phyloP scores from a whole-genome alignment of 2,113 vertebrate genomes.

The Smithornis capensis region DNA sequence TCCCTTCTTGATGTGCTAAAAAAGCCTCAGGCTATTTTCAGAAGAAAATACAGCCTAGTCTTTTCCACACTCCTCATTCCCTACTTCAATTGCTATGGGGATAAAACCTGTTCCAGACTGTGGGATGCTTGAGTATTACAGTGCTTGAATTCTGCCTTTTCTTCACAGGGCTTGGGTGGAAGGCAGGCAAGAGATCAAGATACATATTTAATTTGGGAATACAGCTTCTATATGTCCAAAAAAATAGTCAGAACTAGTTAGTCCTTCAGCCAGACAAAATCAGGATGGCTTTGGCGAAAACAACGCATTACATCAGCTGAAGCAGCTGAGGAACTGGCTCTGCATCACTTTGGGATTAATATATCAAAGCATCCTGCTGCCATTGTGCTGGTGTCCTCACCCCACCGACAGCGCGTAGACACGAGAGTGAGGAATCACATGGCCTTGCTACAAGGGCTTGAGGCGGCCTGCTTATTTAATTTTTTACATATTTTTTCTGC shows the following conservation, averaged over 20 bases:
- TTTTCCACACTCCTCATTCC: neutral
- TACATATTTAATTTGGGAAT: neutral
- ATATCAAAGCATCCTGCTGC: neutral
- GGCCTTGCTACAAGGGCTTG: neutral
- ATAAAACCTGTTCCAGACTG: neutral
- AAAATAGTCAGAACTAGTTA: neutral
- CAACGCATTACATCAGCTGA: constrained; percentile 25
- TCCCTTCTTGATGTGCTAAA: neutral
- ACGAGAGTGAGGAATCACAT: neutral
- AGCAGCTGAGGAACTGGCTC: neutral
- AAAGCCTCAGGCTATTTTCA: neutral
- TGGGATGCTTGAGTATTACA: neutral
- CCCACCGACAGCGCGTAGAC: fast-evolving
- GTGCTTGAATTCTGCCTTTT: neutral
- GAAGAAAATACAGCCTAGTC: neutral
- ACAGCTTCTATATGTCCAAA: neutral
- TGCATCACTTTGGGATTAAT: neutral
- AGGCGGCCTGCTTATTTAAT: neutral
- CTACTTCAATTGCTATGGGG: neutral
- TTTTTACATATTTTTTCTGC: neutral
- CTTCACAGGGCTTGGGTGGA: neutral
- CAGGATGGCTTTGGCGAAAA: neutral
- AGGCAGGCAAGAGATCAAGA: neutral
- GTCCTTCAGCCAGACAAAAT: neutral
- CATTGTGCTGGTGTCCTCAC: neutral